Percentiles rank a stretch among this genome's conserved stretches.
phyloP scores from a whole-genome alignment of 1,140 invertebrate species.

The Zelostemma sp. region DNA sequence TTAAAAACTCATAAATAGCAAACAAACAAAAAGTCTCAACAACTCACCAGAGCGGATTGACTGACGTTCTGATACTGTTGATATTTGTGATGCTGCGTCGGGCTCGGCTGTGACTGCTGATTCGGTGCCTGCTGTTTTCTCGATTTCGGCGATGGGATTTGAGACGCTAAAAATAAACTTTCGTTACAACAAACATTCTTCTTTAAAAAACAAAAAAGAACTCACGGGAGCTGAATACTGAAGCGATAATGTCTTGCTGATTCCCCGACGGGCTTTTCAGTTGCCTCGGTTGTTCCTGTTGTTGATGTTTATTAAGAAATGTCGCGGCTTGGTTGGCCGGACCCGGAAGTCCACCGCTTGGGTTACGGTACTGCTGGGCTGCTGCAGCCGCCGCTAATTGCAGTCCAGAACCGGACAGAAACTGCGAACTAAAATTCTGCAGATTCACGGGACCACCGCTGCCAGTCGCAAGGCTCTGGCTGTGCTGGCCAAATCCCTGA shows the following conservation, averaged over 20 bases:
- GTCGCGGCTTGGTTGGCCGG: slow-evolving; percentile 68
- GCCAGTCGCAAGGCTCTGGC: slow-evolving; percentile 65
- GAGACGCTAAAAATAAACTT: slow-evolving; percentile 62
- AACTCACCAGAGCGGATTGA: slow-evolving; percentile 70
- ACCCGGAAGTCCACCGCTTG: slow-evolving; percentile 67
- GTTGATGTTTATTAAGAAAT: slow-evolving; percentile 71
- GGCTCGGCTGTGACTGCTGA: slow-evolving; percentile 72
- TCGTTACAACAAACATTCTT: slow-evolving; percentile 7
- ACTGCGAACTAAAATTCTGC: slow-evolving; percentile 74
- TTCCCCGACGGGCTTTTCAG: slow-evolving; percentile 73
- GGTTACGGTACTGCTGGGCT: slow-evolving; percentile 71
- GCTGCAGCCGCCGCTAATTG: slow-evolving; percentile 69
- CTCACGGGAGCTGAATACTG: slow-evolving; percentile 72
- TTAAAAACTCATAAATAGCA: slow-evolving; percentile 27
- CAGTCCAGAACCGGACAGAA: slow-evolving; percentile 70
- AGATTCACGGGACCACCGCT: slow-evolving; percentile 71
- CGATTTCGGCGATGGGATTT: slow-evolving; percentile 72
- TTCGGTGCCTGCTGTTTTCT: slow-evolving; percentile 68
- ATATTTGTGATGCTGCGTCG: slow-evolving; percentile 74
- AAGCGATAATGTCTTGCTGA: slow-evolving; percentile 70
- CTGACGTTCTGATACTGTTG: slow-evolving; percentile 69
- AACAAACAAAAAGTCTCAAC: neutral
- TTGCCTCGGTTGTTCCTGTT: slow-evolving; percentile 72
- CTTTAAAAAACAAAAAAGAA: slow-evolving; percentile 12
- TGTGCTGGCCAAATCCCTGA: slow-evolving; percentile 69